Percentiles rank a stretch among this genome's conserved stretches.
These are phyloP conservation scores for Microctenopoma steveboyesi DNA, from an alignment of 2,797 vertebrate species.

Conservation along the genomic window DNA sequence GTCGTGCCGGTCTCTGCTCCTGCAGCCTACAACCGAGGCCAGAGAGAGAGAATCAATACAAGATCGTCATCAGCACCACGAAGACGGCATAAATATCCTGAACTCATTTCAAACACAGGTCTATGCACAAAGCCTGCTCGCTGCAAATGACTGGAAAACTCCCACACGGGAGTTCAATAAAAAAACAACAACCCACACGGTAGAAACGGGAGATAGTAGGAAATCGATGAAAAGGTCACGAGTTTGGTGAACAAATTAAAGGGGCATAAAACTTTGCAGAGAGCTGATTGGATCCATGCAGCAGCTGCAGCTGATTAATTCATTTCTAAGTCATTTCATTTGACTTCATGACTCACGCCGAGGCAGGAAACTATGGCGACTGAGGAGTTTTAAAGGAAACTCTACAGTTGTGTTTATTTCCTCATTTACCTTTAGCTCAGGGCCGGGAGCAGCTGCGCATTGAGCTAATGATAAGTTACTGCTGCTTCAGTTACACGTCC, in stretches of 20 bases:
- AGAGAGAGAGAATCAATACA: conserved; percentile 31
- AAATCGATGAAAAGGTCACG: neutral
- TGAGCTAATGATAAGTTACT: no score
- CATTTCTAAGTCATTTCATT: neutral
- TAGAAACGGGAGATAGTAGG: neutral
- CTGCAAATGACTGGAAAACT: conserved; percentile 10
- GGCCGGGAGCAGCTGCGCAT: no score
- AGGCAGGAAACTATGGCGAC: no score
- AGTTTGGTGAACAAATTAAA: neutral
- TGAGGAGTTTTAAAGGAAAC: no score
- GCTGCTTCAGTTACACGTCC: no score
- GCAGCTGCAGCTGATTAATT: neutral
- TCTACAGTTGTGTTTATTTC: no score
- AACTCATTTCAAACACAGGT: conserved; percentile 1
- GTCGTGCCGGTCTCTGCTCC: conserved; percentile 22
- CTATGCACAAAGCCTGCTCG: conserved; percentile 9
- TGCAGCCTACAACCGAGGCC: conserved; percentile 7
- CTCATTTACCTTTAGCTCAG: no score
- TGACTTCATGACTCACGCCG: no score
- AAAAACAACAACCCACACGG: conserved; percentile 8
- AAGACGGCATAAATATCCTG: conserved; percentile 10
- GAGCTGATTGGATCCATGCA: neutral
- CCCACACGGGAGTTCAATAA: conserved; percentile 21
- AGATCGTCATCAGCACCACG: conserved; percentile 10
- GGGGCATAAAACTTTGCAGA: neutral